Evolutionary conservation across 2,113 vertebrate species (phyloP), one percentile per base, ranked within the genome.

Genomic region (Emberiza fucata): DNA sequence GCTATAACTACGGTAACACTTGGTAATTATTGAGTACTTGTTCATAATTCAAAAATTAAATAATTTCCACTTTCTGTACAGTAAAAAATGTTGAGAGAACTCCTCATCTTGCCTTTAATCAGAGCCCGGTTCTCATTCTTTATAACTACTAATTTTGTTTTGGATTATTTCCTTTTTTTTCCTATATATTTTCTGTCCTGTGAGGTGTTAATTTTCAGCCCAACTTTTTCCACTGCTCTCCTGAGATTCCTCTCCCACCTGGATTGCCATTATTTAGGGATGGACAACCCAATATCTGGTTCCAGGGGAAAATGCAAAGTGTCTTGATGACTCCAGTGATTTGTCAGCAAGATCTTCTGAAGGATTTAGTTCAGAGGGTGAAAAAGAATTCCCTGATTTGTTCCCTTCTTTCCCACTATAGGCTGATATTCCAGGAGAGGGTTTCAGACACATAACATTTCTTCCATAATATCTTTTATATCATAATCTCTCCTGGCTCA

Each of bases 181-280:
- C 3, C 3, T 5, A 2, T 0, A 1, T 13, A 6, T 59, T 54
- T 85, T 73, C 23, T 69, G 4, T 23, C 68, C 24, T 61, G 8
- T 25, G 22, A 48, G n/a, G 31, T 20, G 18, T 8, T 40, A 44
- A 44, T 60, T 72, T 86, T 28, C 59, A 59, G 22, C 15, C 20
- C 29, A 21, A 3, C 6, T 59, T 65, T 35, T 73, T 6, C 29
- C 25, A 16, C 28, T 13, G 9, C 37, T 56, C 4, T 45, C 28
- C n/a, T 83, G 22, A 29, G 7, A 39, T 68, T 79, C 19, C 35
- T 40, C 16, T 50, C 20, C 31, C 35, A 35, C 10, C 7, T 53
- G 53, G 42, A 77, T 12, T 59, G 14, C 6, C 13, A 2, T 47
- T 47, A 22, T 69, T 60, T 39, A 48, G 19, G 45, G 22, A 20